These are phyloP conservation scores for Bubo scandiacus DNA, from an alignment of 2,113 vertebrate species.

Conservation along the genomic window DNA sequence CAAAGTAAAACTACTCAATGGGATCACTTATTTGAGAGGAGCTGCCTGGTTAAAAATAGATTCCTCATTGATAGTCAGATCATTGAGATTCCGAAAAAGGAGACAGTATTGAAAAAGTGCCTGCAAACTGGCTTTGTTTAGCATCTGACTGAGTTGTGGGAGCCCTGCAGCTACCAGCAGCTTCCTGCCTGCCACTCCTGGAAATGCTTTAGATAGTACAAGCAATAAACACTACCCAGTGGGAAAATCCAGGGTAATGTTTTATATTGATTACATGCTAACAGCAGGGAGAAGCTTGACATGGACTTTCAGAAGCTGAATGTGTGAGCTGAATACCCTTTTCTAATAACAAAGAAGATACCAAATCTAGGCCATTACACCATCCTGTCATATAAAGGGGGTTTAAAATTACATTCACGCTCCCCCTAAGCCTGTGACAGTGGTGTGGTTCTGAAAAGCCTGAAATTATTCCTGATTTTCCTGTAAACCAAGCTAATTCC, in stretches of 20 bases:
- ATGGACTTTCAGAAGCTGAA: slow-evolving; percentile 9
- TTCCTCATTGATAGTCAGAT: slow-evolving; percentile 38
- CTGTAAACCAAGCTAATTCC: not conserved
- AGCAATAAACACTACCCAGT: slow-evolving; percentile 24
- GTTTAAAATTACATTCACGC: not conserved
- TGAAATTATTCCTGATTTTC: not conserved
- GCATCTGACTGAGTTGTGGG: slow-evolving; percentile 3
- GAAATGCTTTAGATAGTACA: slow-evolving; percentile 11
- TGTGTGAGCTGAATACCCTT: not conserved
- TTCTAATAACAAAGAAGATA: not conserved
- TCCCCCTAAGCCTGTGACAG: not conserved
- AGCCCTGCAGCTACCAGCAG: slow-evolving; percentile 18
- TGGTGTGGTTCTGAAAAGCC: not conserved
- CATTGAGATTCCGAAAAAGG: not conserved
- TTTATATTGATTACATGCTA: slow-evolving; percentile 45
- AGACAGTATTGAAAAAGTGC: not conserved
- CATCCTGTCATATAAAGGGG: not conserved
- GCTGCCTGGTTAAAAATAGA: slow-evolving; percentile 36
- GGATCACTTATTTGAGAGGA: slow-evolving; percentile 10
- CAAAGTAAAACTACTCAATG: not conserved
- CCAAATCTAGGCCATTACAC: not conserved
- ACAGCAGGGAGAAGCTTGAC: slow-evolving; percentile 40
- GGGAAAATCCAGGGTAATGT: not conserved
- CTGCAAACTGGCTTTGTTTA: slow-evolving; percentile 24
- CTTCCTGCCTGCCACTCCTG: slow-evolving; percentile 4